Evolutionary conservation across 2,113 vertebrate species (phyloP).

Genomic region (Pelusios castaneus): DNA sequence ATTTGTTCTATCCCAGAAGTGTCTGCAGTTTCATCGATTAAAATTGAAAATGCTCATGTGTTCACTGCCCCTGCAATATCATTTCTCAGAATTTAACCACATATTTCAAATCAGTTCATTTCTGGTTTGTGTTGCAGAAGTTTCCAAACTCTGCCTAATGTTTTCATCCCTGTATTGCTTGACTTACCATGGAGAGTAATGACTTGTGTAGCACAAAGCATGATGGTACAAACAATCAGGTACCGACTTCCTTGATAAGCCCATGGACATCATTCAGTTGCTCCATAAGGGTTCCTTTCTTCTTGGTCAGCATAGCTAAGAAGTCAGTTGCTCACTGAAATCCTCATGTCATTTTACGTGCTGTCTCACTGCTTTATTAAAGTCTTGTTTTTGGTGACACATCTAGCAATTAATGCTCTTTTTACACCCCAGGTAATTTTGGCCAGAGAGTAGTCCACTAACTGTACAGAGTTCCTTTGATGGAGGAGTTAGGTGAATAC

Average conservation of each 20-base stretch:
- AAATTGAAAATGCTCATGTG: fast-evolving
- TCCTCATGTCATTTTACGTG: conserved; percentile 39
- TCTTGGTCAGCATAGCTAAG: neutral
- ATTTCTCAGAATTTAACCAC: neutral
- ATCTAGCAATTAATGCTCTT: conserved; percentile 58
- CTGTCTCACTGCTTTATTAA: conserved; percentile 44
- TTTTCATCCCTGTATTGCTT: neutral
- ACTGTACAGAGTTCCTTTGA: conserved; percentile 40
- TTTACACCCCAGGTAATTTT: conserved; percentile 56
- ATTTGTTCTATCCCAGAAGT: neutral
- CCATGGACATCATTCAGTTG: neutral
- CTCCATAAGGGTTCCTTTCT: neutral
- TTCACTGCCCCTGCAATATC: neutral
- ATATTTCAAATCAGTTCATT: neutral
- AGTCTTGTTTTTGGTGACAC: conserved; percentile 60
- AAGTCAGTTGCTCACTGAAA: neutral
- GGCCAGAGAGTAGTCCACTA: conserved; percentile 52
- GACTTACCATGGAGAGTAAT: neutral
- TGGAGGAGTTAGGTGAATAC: conserved; percentile 18
- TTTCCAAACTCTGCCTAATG: neutral
- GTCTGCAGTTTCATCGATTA: neutral
- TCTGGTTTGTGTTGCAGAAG: fast-evolving
- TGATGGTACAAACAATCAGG: neutral
- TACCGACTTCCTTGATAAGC: neutral
- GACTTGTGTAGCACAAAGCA: neutral